Conservation (phyloP, 2,888 invertebrate genomes). For the Eupithecia pulchellata region DNA sequence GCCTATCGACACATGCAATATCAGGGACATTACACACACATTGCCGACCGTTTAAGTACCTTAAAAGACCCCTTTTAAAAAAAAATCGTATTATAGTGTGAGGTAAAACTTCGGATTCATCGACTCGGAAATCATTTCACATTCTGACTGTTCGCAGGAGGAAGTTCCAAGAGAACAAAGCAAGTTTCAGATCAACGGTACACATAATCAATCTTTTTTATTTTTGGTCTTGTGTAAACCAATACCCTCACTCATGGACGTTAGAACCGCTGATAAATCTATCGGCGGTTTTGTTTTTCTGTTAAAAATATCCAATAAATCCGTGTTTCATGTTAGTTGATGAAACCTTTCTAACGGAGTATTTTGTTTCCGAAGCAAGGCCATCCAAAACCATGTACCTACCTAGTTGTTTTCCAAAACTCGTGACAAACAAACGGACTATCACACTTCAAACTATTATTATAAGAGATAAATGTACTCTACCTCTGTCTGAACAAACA, state of each 20-base stretch:
- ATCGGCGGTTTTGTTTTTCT: background rate
- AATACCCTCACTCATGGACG: background rate
- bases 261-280: background rate
- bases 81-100: no score
- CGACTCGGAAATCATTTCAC: no score
- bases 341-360: background rate
- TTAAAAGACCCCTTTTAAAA: no score
- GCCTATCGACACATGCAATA: no score
- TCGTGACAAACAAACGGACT: background rate
- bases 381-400: background rate
- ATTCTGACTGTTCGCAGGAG: no score
- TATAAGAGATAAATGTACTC: background rate
- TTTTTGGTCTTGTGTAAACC: background rate
- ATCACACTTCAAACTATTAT: background rate
- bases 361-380: background rate
- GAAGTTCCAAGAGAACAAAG: no score
- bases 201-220: no score
- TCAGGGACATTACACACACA: no score
- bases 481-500: background rate
- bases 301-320: background rate
- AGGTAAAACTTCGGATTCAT: no score
- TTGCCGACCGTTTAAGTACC: no score
- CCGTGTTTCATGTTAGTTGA: background rate
- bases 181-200: no score
- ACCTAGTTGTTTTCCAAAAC: background rate